These are phyloP conservation scores for Phalera bucephala DNA, from an alignment of 2,888 invertebrate genomes.

Conservation along the genomic window DNA sequence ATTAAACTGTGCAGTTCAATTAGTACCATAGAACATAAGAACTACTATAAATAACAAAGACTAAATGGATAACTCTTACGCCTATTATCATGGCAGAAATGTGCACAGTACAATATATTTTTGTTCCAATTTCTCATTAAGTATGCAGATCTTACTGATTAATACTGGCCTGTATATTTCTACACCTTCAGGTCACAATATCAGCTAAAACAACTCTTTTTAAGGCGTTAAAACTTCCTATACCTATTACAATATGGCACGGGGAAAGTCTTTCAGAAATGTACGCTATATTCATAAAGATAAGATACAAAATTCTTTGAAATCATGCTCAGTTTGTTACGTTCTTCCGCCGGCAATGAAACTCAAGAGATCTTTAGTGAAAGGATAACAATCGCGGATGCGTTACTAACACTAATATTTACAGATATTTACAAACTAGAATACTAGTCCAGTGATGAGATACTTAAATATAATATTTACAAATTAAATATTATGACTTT, in stretches of 20 bases:
- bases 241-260: conserved; percentile 48
- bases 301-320: conserved; percentile 45
- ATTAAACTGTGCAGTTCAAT: no score
- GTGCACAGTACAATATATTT: no score
- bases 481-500: conserved; percentile 65
- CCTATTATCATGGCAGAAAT: no score
- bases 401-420: conserved; percentile 51
- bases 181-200: not conserved
- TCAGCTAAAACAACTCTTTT: no score
- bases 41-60: no score
- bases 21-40: no score
- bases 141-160: no score
- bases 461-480: conserved; percentile 38
- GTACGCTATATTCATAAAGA: conserved; percentile 18
- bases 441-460: conserved; percentile 14
- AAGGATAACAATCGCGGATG: conserved; percentile 78
- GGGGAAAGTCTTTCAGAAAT: conserved; percentile 27
- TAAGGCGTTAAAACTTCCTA: no score
- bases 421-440: conserved; percentile 46
- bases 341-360: conserved; percentile 72
- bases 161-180: not conserved
- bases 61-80: no score
- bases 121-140: no score
- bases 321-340: conserved; percentile 59
- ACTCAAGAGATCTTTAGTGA: conserved; percentile 82